Base-by-base conservation (phyloP, 1,140 invertebrate genomes). In the Idris sp. region DNA sequence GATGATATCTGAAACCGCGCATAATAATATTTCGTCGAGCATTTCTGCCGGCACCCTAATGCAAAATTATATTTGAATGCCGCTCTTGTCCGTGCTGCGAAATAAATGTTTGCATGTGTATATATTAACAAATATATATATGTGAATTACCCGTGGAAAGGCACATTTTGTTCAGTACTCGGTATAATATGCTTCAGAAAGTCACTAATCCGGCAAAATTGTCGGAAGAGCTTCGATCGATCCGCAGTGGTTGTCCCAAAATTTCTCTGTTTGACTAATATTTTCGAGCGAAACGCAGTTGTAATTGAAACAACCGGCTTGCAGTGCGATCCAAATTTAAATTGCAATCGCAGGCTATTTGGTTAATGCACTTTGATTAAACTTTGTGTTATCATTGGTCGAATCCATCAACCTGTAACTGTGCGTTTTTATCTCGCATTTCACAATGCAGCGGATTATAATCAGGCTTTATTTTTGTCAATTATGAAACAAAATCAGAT, bases 141-240 rank as follows among this genome's bases (percentile, higher is more conserved):
- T 59, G 38, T 49, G n/a, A n/a, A n/a, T n/a, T n/a, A n/a, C n/a
- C n/a, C n/a, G n/a, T n/a, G n/a, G n/a, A n/a, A n/a, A n/a, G n/a
- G n/a, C n/a, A n/a, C n/a, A n/a, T n/a, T n/a, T n/a, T n/a, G n/a
- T n/a, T n/a, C n/a, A n/a, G n/a, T n/a, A n/a, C n/a, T n/a, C n/a
- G n/a, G n/a, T n/a, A n/a, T 76, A 67, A 76, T 72, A 61, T 38
- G 13, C 40, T 33, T 40, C 58, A 48, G 74, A 71, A 67, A 62
- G 59, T 31, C 18, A 30, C 43, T 67, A 75, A 75, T 75, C 33
- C 53, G 36, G 44, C 35, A 41, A 51, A 64, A 49, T 64, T 65
- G 58, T 64, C 33, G 54, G 10, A 51, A 74, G 64, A 68, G 64
- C 31, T 31, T 16, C 10, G 8, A 62, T 56, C 51, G 62, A 67